Conservation (phyloP, 1,140 invertebrate species). For the Aphelinus atriplicis region DNA sequence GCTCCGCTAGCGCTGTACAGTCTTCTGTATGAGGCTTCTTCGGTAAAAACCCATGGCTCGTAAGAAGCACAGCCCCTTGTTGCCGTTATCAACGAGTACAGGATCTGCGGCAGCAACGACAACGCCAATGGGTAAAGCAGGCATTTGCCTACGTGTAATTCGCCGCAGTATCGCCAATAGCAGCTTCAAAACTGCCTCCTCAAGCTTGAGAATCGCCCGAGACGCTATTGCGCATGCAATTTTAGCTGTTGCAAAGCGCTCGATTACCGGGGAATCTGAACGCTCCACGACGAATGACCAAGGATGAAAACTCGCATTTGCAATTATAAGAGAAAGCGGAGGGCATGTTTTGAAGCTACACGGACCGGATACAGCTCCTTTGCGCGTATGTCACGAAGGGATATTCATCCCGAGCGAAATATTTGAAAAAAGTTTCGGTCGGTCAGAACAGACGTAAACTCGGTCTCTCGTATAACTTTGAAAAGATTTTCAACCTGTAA, state of each 20-base stretch:
- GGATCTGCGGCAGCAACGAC: not conserved
- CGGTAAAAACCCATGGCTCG: not conserved
- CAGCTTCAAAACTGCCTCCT: not conserved
- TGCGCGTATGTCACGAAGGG: too few species aligned
- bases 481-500: too few species aligned
- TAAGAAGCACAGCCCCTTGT: not conserved
- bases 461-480: too few species aligned
- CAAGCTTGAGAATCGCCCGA: not conserved
- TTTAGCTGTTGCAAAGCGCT: conserved; percentile 19
- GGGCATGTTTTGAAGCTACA: too few species aligned
- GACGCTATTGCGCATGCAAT: conserved; percentile 20
- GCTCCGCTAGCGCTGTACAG: too few species aligned
- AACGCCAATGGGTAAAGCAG: not conserved
- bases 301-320: conserved; percentile 30
- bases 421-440: too few species aligned
- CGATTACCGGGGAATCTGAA: conserved; percentile 7
- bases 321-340: not conserved
- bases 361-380: too few species aligned
- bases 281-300: conserved; percentile 1
- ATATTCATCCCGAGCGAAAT: too few species aligned
- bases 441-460: too few species aligned
- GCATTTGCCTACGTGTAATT: conserved; percentile 32
- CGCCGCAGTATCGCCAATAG: not conserved
- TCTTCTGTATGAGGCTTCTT: too few species aligned
- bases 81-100: conserved; percentile 4